Conservation (phyloP, 2,888 invertebrate genomes). For the Eurois occulta region DNA sequence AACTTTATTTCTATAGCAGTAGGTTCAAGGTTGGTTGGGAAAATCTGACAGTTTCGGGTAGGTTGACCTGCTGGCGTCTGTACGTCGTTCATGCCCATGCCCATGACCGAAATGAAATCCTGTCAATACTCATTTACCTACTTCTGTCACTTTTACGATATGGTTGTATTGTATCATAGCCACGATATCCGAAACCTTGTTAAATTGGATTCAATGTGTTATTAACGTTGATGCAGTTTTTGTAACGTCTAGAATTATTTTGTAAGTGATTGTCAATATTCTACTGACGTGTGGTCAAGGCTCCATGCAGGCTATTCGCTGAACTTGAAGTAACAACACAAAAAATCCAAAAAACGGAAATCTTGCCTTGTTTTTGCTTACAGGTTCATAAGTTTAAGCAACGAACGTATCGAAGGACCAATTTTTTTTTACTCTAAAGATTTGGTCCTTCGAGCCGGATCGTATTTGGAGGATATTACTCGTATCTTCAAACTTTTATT, state of each 20-base stretch:
- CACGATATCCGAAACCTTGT: background rate
- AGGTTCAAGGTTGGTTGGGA: no score
- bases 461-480: background rate
- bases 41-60: no score
- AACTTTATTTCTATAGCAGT: no score
- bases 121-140: background rate
- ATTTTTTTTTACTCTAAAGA: no score
- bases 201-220: background rate
- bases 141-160: background rate
- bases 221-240: conserved; percentile 10
- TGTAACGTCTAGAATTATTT: conserved; percentile 17
- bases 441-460: conserved; percentile 22
- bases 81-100: background rate
- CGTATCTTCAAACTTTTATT: background rate
- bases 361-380: background rate
- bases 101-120: background rate
- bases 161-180: background rate
- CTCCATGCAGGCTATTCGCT: background rate
- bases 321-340: no score
- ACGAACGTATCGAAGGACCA: no score
- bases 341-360: background rate
- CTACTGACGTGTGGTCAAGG: conserved; percentile 11
- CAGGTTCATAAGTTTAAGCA: background rate
- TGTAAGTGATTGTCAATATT: conserved; percentile 28
- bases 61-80: no score